A percentile compares a stretch with the other conserved stretches of the same genome.
Conservation (phyloP, 2,797 vertebrate genomes). For the Parambassis ranga region DNA sequence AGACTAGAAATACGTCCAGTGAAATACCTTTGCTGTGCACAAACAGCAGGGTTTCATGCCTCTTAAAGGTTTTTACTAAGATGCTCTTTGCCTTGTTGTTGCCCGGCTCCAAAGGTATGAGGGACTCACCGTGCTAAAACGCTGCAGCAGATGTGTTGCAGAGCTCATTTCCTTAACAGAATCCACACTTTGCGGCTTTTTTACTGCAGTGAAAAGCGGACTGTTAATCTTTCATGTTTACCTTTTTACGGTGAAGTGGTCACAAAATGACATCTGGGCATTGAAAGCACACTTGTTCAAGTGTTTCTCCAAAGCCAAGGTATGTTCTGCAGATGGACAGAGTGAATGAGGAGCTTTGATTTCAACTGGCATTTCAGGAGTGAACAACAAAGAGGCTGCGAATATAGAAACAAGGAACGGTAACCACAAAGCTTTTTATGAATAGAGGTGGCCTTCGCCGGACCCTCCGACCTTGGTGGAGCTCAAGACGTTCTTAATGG, state of each 20-base stretch:
- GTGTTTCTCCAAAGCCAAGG: conserved; percentile 9
- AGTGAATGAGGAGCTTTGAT: conserved; percentile 1
- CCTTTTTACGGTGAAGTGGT: conserved; percentile 21
- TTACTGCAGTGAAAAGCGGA: conserved; percentile 36
- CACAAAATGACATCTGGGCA: conserved; percentile 36
- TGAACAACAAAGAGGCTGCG: neutral
- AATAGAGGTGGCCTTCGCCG: conserved; percentile 46
- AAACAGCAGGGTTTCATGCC: conserved; percentile 11
- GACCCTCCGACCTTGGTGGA: conserved; percentile 45
- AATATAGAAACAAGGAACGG: conserved; percentile 15
- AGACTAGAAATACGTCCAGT: conserved; percentile 1
- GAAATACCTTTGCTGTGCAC: conserved; percentile 3
- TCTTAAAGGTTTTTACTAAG: conserved; percentile 31
- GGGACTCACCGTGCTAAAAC: conserved; percentile 16
- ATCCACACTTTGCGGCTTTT: conserved; percentile 39
- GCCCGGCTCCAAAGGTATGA: neutral
- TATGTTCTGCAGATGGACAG: conserved; percentile 20
- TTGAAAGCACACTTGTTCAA: conserved; percentile 3
- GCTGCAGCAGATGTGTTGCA: conserved; percentile 52
- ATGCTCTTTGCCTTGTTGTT: conserved; percentile 27
- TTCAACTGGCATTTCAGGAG: conserved; percentile 12
- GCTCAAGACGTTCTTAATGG: conserved; percentile 58
- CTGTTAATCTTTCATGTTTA: conserved; percentile 38
- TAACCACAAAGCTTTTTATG: conserved; percentile 25
- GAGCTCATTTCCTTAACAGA: conserved; percentile 43